Base-by-base conservation (phyloP, 2,888 invertebrate species). In the Pecten maximus region DNA sequence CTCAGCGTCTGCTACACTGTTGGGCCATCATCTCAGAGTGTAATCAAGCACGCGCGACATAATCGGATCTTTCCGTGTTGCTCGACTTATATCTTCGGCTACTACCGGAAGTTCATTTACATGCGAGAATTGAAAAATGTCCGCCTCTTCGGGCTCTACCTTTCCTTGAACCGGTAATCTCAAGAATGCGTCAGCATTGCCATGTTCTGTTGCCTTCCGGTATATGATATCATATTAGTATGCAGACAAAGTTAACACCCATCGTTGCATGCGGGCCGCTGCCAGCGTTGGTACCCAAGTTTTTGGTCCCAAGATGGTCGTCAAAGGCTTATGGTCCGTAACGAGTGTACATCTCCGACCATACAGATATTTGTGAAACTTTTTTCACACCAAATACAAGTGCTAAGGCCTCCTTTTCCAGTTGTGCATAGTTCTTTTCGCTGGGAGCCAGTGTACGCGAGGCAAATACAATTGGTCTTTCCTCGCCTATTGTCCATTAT, bases 251-350 rank as follows among this genome's bases (percentile, higher is more conserved):
- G 93, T 92, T 0, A 95, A 44, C 8, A 94, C 94, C 95, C 95
- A 96, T 50, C 95, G 54, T 89, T 95, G 94, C 28, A 96, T 92
- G 28, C 95, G 91, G 23, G 93, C 94, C 28, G 96, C 95, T 12
- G 95, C 93, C 89, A 94, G 91, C 16, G 94, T 90, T 28, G 95
- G 95, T 16, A 96, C 91, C 15, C 93, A 93, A 88, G 86, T 93
- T 94, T 95, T 95, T 40, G 95, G 93, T 89, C 95, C 94, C 88
- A 97, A 96, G 60, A 97, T 96, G 10, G 94, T 90, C 10, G 94
- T 96, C 6, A 97, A 92, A 0, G 97, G 97, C 91, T 96, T 94
- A 91, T 97, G 96, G 92, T 97, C 97, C 0, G 96, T 97, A 12
- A 94, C 87, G 23, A 97, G 92, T 0, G 96, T 96, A 92, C 97